Percentiles rank a stretch among this genome's conserved stretches.
Evolutionary conservation across 2,888 invertebrate species (phyloP).

Genomic region (Andrena dorsata): DNA sequence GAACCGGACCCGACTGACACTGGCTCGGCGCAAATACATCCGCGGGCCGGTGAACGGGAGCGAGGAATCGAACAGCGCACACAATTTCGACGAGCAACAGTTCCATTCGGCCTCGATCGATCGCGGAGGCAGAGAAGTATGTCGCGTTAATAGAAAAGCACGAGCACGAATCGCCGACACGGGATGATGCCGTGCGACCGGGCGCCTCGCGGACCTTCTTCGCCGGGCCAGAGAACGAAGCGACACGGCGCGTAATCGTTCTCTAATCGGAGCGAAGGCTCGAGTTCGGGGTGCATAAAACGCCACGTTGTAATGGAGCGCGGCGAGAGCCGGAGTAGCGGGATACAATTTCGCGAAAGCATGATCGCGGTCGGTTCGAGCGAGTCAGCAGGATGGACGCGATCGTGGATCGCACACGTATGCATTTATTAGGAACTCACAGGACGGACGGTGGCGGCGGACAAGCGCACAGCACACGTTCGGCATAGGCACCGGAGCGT

Average conservation of each 20-base stretch:
- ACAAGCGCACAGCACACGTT: slow-evolving; percentile 55
- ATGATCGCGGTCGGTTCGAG: slow-evolving; percentile 8
- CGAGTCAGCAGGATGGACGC: slow-evolving; percentile 34
- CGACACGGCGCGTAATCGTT: neutral
- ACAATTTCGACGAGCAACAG: slow-evolving; percentile 30
- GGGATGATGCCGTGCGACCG: neutral
- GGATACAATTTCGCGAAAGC: slow-evolving; percentile 23
- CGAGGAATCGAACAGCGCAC: slow-evolving; percentile 2
- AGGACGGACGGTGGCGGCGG: slow-evolving; percentile 43
- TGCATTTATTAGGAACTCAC: slow-evolving; percentile 57
- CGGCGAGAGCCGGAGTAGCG: neutral
- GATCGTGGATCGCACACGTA: slow-evolving; percentile 55
- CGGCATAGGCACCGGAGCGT: slow-evolving; percentile 44
- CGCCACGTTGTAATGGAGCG: neutral
- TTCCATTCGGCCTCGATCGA: slow-evolving; percentile 37
- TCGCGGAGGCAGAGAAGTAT: slow-evolving; percentile 17
- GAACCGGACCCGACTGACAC: neutral
- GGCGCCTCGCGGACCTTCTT: neutral
- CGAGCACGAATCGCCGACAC: neutral
- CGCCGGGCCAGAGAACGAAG: neutral
- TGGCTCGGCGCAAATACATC: neutral
- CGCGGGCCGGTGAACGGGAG: neutral
- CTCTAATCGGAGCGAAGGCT: neutral
- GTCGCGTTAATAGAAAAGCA: slow-evolving; percentile 40
- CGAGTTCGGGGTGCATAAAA: neutral